A percentile compares a stretch with the other conserved stretches of the same genome.
These are phyloP conservation scores for Parnassius orleans DNA, from an alignment of 2,888 invertebrate genomes.

Conservation along the genomic window DNA sequence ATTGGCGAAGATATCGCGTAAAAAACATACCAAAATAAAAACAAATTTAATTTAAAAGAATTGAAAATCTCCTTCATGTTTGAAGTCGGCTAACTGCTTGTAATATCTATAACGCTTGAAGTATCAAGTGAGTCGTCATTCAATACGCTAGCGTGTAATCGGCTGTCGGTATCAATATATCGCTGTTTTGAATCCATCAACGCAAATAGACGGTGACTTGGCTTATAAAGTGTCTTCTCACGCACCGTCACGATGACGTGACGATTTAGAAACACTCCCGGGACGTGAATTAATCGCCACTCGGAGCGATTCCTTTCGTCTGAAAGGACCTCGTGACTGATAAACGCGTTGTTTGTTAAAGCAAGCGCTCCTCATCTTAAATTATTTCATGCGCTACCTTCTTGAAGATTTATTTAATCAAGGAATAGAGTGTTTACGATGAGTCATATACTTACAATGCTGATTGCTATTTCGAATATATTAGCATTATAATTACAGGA, in stretches of 20 bases:
- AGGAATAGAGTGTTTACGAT: slow-evolving; percentile 11
- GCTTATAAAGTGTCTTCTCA: slow-evolving; percentile 46
- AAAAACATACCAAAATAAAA: too few relatives aligned
- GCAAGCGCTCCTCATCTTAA: slow-evolving; percentile 54
- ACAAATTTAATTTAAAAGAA: too few relatives aligned
- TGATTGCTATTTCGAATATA: slow-evolving; percentile 5
- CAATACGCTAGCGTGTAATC: slow-evolving; percentile 3
- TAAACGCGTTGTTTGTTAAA: slow-evolving; percentile 59
- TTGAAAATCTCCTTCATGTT: too few relatives aligned
- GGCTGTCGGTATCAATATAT: slow-evolving; percentile 56
- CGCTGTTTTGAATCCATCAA: slow-evolving; percentile 57
- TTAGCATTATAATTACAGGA: too few relatives aligned
- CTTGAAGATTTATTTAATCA: slow-evolving; percentile 24
- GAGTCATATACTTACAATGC: slow-evolving; percentile 11
- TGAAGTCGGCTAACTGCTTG: too few relatives aligned
- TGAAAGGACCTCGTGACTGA: slow-evolving; percentile 44
- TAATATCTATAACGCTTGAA: too few relatives aligned
- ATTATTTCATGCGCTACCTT: slow-evolving; percentile 48
- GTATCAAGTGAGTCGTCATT: slow-evolving; percentile 22
- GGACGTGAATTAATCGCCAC: slow-evolving; percentile 66
- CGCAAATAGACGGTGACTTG: slow-evolving; percentile 54
- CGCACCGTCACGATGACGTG: slow-evolving; percentile 56
- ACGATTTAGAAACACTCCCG: slow-evolving; percentile 37
- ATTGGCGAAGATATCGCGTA: too few relatives aligned
- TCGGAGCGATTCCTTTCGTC: slow-evolving; percentile 39